Percentiles rank a stretch among this genome's conserved stretches.
phyloP scores from a whole-genome alignment of 2,888 invertebrate genomes.

The Epinotia brunnichana region DNA sequence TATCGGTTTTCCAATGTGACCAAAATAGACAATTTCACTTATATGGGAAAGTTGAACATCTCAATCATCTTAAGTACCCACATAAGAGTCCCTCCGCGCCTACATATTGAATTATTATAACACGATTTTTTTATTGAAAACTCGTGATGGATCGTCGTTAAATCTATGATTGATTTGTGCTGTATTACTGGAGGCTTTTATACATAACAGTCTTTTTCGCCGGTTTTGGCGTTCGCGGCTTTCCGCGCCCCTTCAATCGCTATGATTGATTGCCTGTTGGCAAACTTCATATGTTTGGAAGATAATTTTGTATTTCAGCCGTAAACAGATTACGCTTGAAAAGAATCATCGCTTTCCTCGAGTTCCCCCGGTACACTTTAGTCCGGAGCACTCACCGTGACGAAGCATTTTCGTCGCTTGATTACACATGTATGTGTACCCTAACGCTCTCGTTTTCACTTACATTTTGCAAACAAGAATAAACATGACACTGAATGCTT shows the following conservation, averaged over 20 bases:
- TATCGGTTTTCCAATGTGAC: background rate
- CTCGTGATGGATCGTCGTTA: constrained; percentile 81
- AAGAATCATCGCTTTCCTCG: constrained; percentile 72
- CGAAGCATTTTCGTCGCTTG: constrained; percentile 64
- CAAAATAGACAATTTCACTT: constrained; percentile 27
- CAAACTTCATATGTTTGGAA: constrained; percentile 82
- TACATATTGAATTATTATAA: constrained; percentile 57
- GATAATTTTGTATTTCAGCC: constrained; percentile 83
- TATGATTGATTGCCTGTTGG: constrained; percentile 78
- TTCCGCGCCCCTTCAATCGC: constrained; percentile 72
- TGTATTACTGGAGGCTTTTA: constrained; percentile 80
- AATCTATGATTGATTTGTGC: constrained; percentile 83
- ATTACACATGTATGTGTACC: constrained; percentile 54
- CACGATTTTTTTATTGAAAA: constrained; percentile 74
- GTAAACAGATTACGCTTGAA: constrained; percentile 81
- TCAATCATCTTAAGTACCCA: constrained; percentile 52
- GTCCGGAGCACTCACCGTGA: constrained; percentile 66
- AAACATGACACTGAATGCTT: constrained; percentile 25
- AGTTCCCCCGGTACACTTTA: constrained; percentile 60
- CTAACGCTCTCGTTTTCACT: constrained; percentile 35
- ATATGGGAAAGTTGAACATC: constrained; percentile 35
- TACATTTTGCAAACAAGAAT: constrained; percentile 40
- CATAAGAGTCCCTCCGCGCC: constrained; percentile 49
- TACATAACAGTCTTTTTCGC: constrained; percentile 76
- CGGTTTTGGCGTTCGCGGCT: constrained; percentile 74